Evolutionary conservation across 2,113 vertebrate species (phyloP).

Genomic region (Oncorhynchus kisutch): DNA sequence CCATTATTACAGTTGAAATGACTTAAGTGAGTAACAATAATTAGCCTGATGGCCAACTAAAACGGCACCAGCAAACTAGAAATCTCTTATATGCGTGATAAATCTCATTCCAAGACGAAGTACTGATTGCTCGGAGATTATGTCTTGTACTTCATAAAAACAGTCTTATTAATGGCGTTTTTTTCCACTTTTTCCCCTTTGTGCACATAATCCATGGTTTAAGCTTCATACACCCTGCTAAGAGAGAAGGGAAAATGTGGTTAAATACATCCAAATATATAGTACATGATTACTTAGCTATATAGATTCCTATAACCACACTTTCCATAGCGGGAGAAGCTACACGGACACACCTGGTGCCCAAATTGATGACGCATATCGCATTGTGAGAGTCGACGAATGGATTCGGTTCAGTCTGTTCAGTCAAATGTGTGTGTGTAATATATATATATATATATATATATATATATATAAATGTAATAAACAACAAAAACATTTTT

Average conservation of each 20-base stretch:
- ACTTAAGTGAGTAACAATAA: conserved; percentile 47
- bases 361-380: too few relatives aligned
- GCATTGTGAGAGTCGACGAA: too few relatives aligned
- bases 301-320: too few relatives aligned
- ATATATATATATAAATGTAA: too few relatives aligned
- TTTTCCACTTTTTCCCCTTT: conserved; percentile 25
- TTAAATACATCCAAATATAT: neutral
- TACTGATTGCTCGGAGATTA: conserved; percentile 45
- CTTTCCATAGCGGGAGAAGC: too few relatives aligned
- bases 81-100: conserved; percentile 51
- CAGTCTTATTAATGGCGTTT: conserved; percentile 42
- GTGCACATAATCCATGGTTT: conserved; percentile 22
- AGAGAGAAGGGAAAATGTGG: conserved; percentile 11
- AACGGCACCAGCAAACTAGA: conserved; percentile 47
- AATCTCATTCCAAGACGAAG: conserved; percentile 44
- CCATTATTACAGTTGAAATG: conserved; percentile 49
- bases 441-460: too few relatives aligned
- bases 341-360: too few relatives aligned
- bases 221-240: conserved; percentile 77
- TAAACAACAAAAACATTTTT: too few relatives aligned
- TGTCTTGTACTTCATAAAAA: conserved; percentile 46
- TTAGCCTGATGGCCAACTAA: conserved; percentile 39
- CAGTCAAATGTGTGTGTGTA: too few relatives aligned
- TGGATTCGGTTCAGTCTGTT: too few relatives aligned
- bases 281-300: too few relatives aligned